phyloP scores from a whole-genome alignment of 2,113 vertebrate genomes.

The Salvelinus sp. region DNA sequence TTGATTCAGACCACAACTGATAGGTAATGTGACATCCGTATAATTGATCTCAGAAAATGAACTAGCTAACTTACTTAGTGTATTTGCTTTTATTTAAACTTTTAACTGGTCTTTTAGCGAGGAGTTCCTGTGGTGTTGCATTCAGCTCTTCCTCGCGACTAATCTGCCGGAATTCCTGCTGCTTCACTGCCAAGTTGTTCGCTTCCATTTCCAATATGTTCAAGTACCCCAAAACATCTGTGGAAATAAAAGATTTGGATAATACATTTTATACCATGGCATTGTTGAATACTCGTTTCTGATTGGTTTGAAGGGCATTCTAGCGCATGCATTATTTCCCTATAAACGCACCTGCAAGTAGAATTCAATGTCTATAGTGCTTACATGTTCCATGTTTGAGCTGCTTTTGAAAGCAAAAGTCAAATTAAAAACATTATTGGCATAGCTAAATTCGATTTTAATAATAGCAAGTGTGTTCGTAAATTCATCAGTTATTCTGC shows the following conservation, averaged over 20 bases:
- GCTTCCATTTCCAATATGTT: constrained; percentile 53
- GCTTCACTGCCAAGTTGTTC: constrained; percentile 30
- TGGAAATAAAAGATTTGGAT: not conserved
- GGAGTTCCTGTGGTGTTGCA: constrained; percentile 45
- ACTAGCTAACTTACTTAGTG: constrained; percentile 43
- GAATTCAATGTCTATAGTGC: no score
- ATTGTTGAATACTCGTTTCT: no score
- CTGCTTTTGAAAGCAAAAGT: no score
- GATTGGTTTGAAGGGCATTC: no score
- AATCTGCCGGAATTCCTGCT: constrained; percentile 11
- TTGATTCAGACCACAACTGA: not conserved
- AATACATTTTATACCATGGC: no score
- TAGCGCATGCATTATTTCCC: no score
- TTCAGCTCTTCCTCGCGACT: constrained; percentile 49
- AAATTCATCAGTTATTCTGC: no score
- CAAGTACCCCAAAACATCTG: constrained; percentile 66
- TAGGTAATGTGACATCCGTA: not conserved
- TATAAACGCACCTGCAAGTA: no score
- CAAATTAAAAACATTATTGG: no score
- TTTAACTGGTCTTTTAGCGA: constrained; percentile 56
- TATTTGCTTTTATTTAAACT: constrained; percentile 43
- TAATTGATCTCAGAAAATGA: not conserved
- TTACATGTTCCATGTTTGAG: no score
- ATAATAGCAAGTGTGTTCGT: no score
- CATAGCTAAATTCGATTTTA: no score